A percentile compares a stretch with the other conserved stretches of the same genome.
phyloP scores from a whole-genome alignment of 2,888 invertebrate species.

The Archips crataeganus region DNA sequence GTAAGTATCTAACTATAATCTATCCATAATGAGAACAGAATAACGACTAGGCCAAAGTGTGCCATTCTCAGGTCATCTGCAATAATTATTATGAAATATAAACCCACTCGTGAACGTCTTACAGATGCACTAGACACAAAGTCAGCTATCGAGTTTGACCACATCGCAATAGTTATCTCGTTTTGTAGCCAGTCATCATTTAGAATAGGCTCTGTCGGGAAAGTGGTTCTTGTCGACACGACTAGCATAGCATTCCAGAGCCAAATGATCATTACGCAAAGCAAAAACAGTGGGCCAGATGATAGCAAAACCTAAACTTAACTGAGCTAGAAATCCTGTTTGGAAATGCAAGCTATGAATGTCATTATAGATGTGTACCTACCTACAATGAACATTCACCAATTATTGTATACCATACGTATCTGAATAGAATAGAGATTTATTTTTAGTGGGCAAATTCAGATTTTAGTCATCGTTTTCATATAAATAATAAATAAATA shows the following conservation, averaged over 20 bases:
- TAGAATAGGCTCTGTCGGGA: constrained; percentile 67
- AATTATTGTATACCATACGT: not conserved
- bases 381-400: not conserved
- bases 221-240: constrained; percentile 70
- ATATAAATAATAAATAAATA: too few species aligned
- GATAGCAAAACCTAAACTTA: constrained; percentile 46
- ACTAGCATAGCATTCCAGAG: constrained; percentile 61
- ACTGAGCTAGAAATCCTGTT: not conserved
- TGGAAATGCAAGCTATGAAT: constrained; percentile 1
- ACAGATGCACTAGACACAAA: constrained; percentile 23
- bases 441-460: not conserved
- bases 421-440: not conserved
- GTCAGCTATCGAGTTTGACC: constrained; percentile 67
- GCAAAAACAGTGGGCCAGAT: constrained; percentile 64
- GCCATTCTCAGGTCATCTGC: constrained; percentile 50
- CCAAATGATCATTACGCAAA: constrained; percentile 69
- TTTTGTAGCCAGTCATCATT: constrained; percentile 54
- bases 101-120: constrained; percentile 9
- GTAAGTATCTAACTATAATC: not conserved
- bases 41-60: constrained; percentile 47
- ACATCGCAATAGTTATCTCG: constrained; percentile 55
- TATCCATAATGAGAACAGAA: constrained; percentile 43
- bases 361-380: constrained; percentile 15
- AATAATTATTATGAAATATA: constrained; percentile 47
- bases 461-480: not conserved